Conservation (phyloP, 2,888 invertebrate genomes). For the Caenorhabditis drosophilae region DNA sequence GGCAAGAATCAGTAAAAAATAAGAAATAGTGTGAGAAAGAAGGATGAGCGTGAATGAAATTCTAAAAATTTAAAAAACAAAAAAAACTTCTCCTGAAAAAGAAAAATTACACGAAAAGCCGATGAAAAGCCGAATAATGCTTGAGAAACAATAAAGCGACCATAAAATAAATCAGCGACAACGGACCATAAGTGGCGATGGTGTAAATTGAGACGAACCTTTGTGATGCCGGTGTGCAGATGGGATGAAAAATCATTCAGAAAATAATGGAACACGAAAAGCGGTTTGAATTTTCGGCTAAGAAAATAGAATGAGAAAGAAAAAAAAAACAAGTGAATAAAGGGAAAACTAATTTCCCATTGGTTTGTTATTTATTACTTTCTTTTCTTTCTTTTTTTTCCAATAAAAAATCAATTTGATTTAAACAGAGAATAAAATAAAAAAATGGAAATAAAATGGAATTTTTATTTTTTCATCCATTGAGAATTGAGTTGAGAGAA, state of each 20-base stretch:
- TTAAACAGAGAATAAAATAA: neutral
- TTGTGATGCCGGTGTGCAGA: too few species aligned
- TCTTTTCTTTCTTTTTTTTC: too few species aligned
- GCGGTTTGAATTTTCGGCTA: too few species aligned
- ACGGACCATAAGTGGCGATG: slow-evolving; percentile 1
- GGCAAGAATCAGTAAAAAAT: slow-evolving; percentile 23
- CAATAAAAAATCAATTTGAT: too few species aligned
- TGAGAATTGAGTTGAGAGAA: slow-evolving; percentile 20
- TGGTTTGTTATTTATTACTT: too few species aligned
- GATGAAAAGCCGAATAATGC: neutral
- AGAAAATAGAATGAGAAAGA: too few species aligned
- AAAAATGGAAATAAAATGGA: neutral
- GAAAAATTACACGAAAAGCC: neutral
- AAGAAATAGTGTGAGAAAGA: slow-evolving; percentile 1
- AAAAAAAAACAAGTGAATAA: too few species aligned
- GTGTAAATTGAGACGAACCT: too few species aligned
- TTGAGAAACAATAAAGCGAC: neutral
- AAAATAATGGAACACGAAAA: too few species aligned
- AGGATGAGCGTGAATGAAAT: neutral
- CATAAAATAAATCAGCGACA: neutral
- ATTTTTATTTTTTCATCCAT: slow-evolving; percentile 17
- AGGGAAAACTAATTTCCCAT: too few species aligned
- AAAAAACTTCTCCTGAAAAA: neutral
- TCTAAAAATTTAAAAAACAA: neutral
- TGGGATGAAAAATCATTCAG: too few species aligned